Evolutionary conservation across 2,797 vertebrate genomes (phyloP).

Genomic region (Lophius americanus): DNA sequence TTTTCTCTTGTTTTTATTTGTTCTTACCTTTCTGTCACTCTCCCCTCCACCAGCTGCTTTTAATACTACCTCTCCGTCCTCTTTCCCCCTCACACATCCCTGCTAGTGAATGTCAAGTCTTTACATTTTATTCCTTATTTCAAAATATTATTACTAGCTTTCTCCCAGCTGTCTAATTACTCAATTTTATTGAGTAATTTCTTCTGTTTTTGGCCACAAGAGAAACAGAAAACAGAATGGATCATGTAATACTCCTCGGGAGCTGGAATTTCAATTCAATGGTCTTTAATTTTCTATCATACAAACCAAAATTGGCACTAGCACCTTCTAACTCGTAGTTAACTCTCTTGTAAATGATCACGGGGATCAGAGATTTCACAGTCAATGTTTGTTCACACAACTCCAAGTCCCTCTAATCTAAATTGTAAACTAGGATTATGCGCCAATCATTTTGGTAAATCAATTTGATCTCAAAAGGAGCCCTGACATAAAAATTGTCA

Average conservation of each 20-base stretch:
- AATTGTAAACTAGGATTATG: slow-evolving; percentile 18
- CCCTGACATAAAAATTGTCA: background rate
- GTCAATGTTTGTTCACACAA: slow-evolving; percentile 17
- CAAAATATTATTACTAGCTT: slow-evolving; percentile 53
- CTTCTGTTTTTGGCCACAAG: background rate
- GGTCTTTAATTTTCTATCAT: slow-evolving; percentile 36
- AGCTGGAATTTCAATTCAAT: slow-evolving; percentile 24
- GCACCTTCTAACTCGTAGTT: slow-evolving; percentile 23
- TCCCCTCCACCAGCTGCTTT: slow-evolving; percentile 14
- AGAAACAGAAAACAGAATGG: slow-evolving; percentile 45
- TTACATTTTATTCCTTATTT: slow-evolving; percentile 51
- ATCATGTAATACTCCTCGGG: slow-evolving; percentile 44
- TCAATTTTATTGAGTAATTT: slow-evolving; percentile 13
- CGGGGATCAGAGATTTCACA: background rate
- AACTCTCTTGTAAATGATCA: slow-evolving; percentile 19
- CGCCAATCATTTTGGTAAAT: background rate
- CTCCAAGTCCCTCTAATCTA: slow-evolving; percentile 8
- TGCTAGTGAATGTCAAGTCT: slow-evolving; percentile 33
- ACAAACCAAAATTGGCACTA: slow-evolving; percentile 30
- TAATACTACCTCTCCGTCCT: slow-evolving; percentile 18
- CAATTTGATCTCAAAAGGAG: background rate
- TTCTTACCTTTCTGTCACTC: slow-evolving; percentile 16
- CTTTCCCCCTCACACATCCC: slow-evolving; percentile 27
- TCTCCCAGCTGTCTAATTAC: slow-evolving; percentile 39
- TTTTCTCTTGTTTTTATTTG: slow-evolving; percentile 49